Evolutionary conservation across 2,113 vertebrate genomes (phyloP).

Genomic region (sheep (Ovis aries)): ARS-UI_Ramb_v3.0 NC_056069.1:64388001-64388500

Average conservation of each 20-base stretch:
- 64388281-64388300: fast-evolving
- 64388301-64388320: not conserved
- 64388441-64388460: not conserved
- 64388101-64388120: not conserved
- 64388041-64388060: fast-evolving
- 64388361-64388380: not conserved
- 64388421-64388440: fast-evolving
- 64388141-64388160: not conserved
- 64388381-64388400: not conserved
- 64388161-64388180: too few relatives aligned
- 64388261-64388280: fast-evolving
- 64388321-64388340: fast-evolving
- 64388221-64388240: not conserved
- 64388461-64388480: fast-evolving
- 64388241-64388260: fast-evolving
- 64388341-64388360: fast-evolving
- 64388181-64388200: not conserved
- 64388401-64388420: not conserved
- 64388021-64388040: fast-evolving
- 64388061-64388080: fast-evolving
- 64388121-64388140: too few relatives aligned
- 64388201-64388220: not conserved
- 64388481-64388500: fast-evolving
- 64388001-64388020: fast-evolving
- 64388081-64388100: not conserved